Conservation (phyloP, 2,113 vertebrate genomes). For the Hippolais icterina region DNA sequence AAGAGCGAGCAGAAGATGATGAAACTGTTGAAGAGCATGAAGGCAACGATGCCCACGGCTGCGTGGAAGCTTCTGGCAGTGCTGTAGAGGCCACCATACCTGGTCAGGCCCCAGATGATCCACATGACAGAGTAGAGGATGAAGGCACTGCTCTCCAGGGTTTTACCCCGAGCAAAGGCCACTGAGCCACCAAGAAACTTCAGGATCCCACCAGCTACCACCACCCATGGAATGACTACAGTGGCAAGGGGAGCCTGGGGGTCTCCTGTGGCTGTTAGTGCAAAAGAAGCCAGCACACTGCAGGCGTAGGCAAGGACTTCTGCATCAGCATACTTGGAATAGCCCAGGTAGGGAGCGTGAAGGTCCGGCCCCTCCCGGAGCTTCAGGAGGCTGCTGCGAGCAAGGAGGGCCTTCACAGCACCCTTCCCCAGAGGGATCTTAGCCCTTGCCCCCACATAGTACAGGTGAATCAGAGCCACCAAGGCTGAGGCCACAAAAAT, state of each 20-base stretch:
- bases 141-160: slow-evolving; percentile 86
- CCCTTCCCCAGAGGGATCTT: slow-evolving; percentile 70
- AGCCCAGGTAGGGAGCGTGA: slow-evolving; percentile 80
- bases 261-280: slow-evolving; percentile 70
- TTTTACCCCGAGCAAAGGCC: slow-evolving; percentile 86
- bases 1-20: slow-evolving; percentile 79
- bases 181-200: slow-evolving; percentile 79
- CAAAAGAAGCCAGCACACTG: slow-evolving; percentile 82
- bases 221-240: slow-evolving; percentile 82
- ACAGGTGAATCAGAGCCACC: slow-evolving; percentile 74
- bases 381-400: slow-evolving; percentile 53
- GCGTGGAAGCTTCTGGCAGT: slow-evolving; percentile 76
- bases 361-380: slow-evolving; percentile 73
- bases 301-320: slow-evolving; percentile 82
- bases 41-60: slow-evolving; percentile 78
- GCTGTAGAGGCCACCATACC: slow-evolving; percentile 77
- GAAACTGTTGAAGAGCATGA: slow-evolving; percentile 84
- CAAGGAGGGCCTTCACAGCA: slow-evolving; percentile 65
- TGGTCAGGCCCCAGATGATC: slow-evolving; percentile 84
- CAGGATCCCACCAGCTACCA: slow-evolving; percentile 82
- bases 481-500: slow-evolving; percentile 78
- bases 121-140: slow-evolving; percentile 84
- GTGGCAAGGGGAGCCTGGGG: slow-evolving; percentile 69
- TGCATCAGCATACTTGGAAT: slow-evolving; percentile 85
- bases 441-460: slow-evolving; percentile 62